A percentile compares a stretch with the other conserved stretches of the same genome.
phyloP scores from a whole-genome alignment of 1,140 invertebrate species.

The Bombus breviceps region DNA sequence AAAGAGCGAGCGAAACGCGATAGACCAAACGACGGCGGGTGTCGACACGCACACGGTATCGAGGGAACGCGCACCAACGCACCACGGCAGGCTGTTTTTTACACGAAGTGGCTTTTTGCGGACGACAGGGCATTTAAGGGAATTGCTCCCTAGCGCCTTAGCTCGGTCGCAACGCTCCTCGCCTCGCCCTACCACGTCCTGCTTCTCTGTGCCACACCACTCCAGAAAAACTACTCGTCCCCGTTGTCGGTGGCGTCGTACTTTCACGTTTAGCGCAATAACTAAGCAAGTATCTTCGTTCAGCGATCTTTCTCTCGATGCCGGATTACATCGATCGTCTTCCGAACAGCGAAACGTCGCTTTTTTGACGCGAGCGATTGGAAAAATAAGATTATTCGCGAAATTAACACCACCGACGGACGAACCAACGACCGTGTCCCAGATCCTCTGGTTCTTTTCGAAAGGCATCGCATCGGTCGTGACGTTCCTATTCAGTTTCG shows the following conservation, averaged over 20 bases:
- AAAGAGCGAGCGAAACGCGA: conserved; percentile 72
- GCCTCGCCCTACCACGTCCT: conserved; percentile 16
- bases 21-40: conserved; percentile 75
- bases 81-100: conserved; percentile 75
- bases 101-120: conserved; percentile 80
- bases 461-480: conserved; percentile 73
- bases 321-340: neutral
- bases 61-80: conserved; percentile 51
- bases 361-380: too few relatives aligned
- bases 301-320: neutral
- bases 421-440: neutral
- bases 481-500: conserved; percentile 66
- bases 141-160: conserved; percentile 79
- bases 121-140: conserved; percentile 80
- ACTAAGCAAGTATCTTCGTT: neutral
- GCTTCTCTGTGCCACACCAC: neutral
- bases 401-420: neutral
- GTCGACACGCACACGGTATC: conserved; percentile 65
- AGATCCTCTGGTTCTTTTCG: conserved; percentile 38
- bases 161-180: conserved; percentile 24
- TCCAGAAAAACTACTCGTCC: conserved; percentile 3
- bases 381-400: too few relatives aligned
- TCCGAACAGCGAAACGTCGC: neutral
- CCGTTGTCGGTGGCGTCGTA: neutral
- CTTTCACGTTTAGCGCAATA: neutral